Conservation (phyloP, 2,113 vertebrate species). For the western clawed frog (Xenopus tropicalis) region DNA sequence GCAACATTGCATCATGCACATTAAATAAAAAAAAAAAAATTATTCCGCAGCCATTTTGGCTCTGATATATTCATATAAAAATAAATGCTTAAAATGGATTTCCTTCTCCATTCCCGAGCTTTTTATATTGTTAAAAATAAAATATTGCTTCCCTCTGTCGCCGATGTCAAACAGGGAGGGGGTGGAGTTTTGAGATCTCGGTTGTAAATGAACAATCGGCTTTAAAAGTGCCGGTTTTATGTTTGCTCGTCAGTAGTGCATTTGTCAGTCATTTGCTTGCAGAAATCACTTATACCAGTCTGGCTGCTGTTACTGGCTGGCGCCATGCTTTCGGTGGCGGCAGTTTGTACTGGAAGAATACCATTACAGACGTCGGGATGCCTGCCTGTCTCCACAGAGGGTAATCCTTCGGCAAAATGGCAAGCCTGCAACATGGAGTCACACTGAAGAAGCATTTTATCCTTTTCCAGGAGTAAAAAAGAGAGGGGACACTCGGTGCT, state of each 20-base stretch:
- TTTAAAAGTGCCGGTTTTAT: no score
- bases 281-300: constrained; percentile 67
- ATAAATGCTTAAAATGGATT: no score
- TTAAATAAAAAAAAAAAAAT: no score
- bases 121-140: no score
- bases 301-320: constrained; percentile 51
- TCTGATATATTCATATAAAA: no score
- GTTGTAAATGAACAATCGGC: no score
- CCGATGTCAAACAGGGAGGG: no score
- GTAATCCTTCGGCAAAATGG: constrained; percentile 51
- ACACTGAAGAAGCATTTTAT: constrained; percentile 50
- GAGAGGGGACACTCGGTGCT: constrained; percentile 75
- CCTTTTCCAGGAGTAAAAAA: constrained; percentile 68
- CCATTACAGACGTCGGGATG: background rate
- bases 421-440: constrained; percentile 30
- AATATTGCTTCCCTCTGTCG: no score
- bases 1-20: no score
- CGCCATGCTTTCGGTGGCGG: background rate
- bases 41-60: no score
- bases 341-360: background rate
- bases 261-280: constrained; percentile 71
- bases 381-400: constrained; percentile 44
- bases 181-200: no score
- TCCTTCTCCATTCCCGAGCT: no score
- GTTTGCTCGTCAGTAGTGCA: constrained; percentile 67